These are phyloP conservation scores for Melieria picta DNA, from an alignment of 2,888 invertebrate species.

Conservation along the genomic window DNA sequence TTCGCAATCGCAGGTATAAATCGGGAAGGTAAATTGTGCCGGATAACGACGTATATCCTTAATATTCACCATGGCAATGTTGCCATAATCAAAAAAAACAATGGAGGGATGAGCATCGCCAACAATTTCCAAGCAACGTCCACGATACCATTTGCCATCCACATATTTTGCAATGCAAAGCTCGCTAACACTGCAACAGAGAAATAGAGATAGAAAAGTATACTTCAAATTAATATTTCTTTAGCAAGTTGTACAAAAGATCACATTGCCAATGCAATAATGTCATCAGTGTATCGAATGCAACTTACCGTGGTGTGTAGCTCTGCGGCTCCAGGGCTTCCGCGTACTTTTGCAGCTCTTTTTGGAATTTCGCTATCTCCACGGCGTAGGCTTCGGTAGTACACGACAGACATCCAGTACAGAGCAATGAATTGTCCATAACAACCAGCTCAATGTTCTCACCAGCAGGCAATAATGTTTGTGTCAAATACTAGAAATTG, in stretches of 20 bases:
- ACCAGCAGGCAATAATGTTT: conserved; percentile 51
- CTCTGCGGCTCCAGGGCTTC: conserved; percentile 40
- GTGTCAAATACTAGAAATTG: conserved; percentile 47
- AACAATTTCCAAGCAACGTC: conserved; percentile 57
- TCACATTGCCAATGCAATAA: neutral
- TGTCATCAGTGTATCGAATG: neutral
- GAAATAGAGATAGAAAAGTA: conserved; percentile 3
- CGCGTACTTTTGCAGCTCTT: conserved; percentile 55
- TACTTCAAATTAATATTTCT: neutral
- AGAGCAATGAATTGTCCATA: conserved; percentile 58
- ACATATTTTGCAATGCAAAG: conserved; percentile 59
- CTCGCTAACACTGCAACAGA: conserved; percentile 49
- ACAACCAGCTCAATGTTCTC: conserved; percentile 54
- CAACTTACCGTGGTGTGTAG: conserved; percentile 57
- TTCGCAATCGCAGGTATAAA: conserved; percentile 55
- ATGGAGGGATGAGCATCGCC: conserved; percentile 63
- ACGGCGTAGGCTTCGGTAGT: conserved; percentile 51
- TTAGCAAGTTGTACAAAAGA: neutral
- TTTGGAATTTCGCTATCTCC: conserved; percentile 55
- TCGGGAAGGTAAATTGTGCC: conserved; percentile 55
- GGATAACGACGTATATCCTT: conserved; percentile 60
- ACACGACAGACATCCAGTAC: conserved; percentile 55
- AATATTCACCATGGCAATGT: conserved; percentile 52
- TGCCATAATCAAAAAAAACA: conserved; percentile 62
- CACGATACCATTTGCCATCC: conserved; percentile 61